These are phyloP conservation scores for Drosophila lini DNA, from an alignment of 1,140 invertebrate genomes.

Conservation along the genomic window DNA sequence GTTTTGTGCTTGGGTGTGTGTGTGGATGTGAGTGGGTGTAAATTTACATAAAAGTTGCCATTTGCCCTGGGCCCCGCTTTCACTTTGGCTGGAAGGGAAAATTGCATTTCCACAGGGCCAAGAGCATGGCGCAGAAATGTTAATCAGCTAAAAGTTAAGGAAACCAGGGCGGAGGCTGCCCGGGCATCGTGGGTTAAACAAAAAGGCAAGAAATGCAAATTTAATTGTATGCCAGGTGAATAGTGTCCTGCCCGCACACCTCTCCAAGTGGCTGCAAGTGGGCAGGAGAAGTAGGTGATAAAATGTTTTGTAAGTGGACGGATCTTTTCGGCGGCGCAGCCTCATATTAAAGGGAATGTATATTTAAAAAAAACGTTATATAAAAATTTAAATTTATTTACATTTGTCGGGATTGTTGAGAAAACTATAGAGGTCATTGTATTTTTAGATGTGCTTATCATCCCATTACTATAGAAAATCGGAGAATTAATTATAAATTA, in stretches of 20 bases:
- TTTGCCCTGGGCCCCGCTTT: conserved; percentile 50
- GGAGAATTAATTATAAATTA: no score
- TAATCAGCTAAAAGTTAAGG: conserved; percentile 80
- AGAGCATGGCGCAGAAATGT: conserved; percentile 62
- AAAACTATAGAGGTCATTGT: no score
- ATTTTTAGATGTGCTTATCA: no score
- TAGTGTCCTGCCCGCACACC: conserved; percentile 52
- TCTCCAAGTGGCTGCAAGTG: conserved; percentile 60
- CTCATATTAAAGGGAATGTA: no score
- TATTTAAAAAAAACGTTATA: neutral
- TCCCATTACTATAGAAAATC: no score
- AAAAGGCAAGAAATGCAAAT: conserved; percentile 76
- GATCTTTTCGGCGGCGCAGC: conserved; percentile 16
- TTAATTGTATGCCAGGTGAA: conserved; percentile 80
- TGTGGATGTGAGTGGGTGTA: conserved; percentile 47
- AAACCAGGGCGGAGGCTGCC: conserved; percentile 35
- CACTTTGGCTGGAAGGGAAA: conserved; percentile 58
- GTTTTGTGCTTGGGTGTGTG: neutral
- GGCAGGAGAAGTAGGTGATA: conserved; percentile 34
- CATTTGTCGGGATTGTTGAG: no score
- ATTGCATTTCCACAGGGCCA: conserved; percentile 67
- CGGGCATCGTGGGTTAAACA: conserved; percentile 46
- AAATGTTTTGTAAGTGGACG: conserved; percentile 6
- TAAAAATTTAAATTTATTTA: no score
- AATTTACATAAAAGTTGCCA: conserved; percentile 78